Evolutionary conservation across 2,113 vertebrate species (phyloP), one percentile per base, ranked within the genome.

Genomic region (Tychaedon coryphoeus): DNA sequence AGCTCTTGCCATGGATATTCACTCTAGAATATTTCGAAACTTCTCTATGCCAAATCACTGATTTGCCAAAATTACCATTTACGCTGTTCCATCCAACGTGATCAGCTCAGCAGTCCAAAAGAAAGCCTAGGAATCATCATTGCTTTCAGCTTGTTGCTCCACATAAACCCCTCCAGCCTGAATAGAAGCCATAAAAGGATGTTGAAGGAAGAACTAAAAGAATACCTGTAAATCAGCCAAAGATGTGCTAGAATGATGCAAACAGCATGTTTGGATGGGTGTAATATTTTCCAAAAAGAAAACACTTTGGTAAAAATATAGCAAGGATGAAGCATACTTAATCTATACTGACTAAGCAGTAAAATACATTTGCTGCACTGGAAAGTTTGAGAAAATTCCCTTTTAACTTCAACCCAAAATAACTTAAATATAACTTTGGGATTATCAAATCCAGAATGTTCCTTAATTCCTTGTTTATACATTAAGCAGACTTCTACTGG

Each of bases 251-350:
- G 16, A 64, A 54, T 26, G 58, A 62, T 54, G n/a, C 66, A 48
- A 61, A 64, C 1, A 50, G 40, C 1, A 0, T 25, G 5, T 29
- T 87, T 71, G 5, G 6, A 18, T 85, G 22, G 6, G 2, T 76
- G 65, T 33, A 57, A 61, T 24, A 23, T 2, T 60, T 47, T 31
- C 16, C 12, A 57, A 65, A 77, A 9, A 65, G 16, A 61, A 70
- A 56, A 25, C 0, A 12, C 4, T 65, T 83, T 9, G 4, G 3
- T 26, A 57, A 70, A 91, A 74, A 5, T 17, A 28, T 3, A 70
- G 2, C 16, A 57, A 10, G 9, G 8, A 36, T 25, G 6, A 83
- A 71, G 13, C 6, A 40, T 22, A 54, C 16, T 60, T 80, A 43
- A 40, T 78, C 28, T 83, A 8, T 67, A 19, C 17, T 73, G 17